Conservation (phyloP, 2,797 vertebrate genomes). For the Rhyacichthys aspro region DNA sequence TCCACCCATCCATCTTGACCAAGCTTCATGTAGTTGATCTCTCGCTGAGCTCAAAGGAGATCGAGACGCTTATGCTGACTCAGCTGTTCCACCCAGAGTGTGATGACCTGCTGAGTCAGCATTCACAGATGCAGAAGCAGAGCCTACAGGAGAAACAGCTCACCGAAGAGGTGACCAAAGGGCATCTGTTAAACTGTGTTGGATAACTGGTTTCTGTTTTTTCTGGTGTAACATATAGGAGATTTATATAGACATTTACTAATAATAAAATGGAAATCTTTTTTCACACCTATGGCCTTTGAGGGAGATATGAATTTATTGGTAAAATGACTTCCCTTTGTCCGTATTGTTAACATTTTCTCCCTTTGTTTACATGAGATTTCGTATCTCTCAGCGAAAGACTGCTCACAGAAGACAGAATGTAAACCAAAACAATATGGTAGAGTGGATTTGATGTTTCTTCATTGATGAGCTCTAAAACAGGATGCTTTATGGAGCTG, state of each 20-base stretch:
- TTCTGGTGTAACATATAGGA: neutral
- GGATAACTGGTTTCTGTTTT: neutral
- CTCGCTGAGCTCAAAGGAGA: slow-evolving; percentile 73
- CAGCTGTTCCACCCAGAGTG: slow-evolving; percentile 76
- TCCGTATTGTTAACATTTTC: too few species aligned
- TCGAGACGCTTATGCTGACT: slow-evolving; percentile 81
- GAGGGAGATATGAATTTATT: too few species aligned
- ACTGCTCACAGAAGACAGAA: too few species aligned
- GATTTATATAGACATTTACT: neutral
- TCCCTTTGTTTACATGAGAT: too few species aligned
- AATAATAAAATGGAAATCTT: neutral
- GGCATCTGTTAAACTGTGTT: neutral
- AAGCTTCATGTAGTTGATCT: slow-evolving; percentile 81
- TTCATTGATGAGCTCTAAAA: too few species aligned
- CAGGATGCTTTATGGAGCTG: too few species aligned
- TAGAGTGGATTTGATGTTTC: too few species aligned
- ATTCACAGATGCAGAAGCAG: slow-evolving; percentile 62
- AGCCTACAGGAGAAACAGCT: slow-evolving; percentile 65
- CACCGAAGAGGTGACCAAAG: slow-evolving; percentile 74
- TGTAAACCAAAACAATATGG: too few species aligned
- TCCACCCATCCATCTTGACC: slow-evolving; percentile 78
- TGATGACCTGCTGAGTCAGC: slow-evolving; percentile 69
- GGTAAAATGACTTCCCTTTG: too few species aligned
- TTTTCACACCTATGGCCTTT: too few species aligned
- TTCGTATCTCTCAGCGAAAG: too few species aligned